Evolutionary conservation across 2,113 vertebrate genomes (phyloP).

Genomic region (Nesoenas mayeri): DNA sequence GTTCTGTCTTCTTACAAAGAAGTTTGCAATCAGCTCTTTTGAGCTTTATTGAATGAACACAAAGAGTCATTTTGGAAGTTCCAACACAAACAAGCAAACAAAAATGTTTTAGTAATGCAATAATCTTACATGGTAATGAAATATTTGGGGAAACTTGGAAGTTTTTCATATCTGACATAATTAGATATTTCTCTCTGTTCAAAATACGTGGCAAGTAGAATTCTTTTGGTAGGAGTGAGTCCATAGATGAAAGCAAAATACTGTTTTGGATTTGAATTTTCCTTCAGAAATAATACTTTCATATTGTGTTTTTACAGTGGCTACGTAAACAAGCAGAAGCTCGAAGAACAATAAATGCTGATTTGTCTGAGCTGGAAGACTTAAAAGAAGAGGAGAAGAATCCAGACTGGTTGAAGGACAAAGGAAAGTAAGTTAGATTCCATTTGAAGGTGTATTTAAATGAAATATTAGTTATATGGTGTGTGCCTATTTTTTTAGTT

Average conservation of each 20-base stretch:
- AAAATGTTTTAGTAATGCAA: neutral
- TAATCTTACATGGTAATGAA: neutral
- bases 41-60: neutral
- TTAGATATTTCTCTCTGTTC: neutral
- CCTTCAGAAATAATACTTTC: neutral
- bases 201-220: neutral
- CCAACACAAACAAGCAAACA: neutral
- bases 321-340: slow-evolving; percentile 89
- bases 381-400: slow-evolving; percentile 89
- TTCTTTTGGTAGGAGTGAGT: neutral
- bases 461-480: neutral
- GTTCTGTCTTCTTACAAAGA: neutral
- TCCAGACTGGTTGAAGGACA: slow-evolving; percentile 93
- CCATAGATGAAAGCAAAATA: neutral
- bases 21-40: neutral
- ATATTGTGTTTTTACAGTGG: slow-evolving; percentile 78
- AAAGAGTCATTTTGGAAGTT: neutral
- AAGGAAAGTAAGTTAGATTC: slow-evolving; percentile 87
- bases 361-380: slow-evolving; percentile 82
- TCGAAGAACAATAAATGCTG: slow-evolving; percentile 67
- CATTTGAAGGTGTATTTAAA: neutral
- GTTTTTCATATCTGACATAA: neutral
- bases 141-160: neutral
- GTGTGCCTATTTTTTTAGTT: neutral
- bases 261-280: neutral